These are phyloP conservation scores for Mus spicilegus DNA, from an alignment of 2,113 vertebrate genomes.

Conservation along the genomic window DNA sequence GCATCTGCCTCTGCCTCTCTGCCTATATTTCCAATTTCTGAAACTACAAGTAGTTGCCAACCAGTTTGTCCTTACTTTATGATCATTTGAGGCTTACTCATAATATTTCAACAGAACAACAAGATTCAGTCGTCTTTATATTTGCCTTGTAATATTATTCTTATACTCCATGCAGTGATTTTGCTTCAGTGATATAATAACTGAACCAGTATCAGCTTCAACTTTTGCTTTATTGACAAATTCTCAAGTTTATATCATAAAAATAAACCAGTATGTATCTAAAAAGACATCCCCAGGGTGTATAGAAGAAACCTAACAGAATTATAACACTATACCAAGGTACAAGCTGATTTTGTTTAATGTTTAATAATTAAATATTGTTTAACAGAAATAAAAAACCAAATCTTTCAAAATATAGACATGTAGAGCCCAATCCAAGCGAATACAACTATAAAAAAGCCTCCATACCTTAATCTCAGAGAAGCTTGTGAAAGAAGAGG, in stretches of 20 bases:
- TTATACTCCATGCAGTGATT: neutral
- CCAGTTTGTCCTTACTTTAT: neutral
- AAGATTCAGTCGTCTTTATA: neutral
- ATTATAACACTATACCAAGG: neutral
- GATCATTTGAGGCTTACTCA: neutral
- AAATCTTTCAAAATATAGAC: constrained; percentile 87
- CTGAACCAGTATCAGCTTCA: neutral
- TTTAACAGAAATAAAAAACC: constrained; percentile 43
- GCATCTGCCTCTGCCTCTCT: neutral
- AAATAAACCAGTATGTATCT: neutral
- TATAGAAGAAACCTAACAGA: neutral
- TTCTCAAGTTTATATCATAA: neutral
- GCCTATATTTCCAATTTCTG: neutral
- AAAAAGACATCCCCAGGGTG: neutral
- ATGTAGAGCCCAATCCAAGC: constrained; percentile 64
- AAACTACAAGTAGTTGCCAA: accelerated
- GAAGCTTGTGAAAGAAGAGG: neutral
- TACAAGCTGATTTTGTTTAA: constrained; percentile 15
- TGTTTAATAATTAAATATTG: constrained; percentile 31
- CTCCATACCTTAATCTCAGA: neutral
- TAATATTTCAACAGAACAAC: constrained; percentile 22
- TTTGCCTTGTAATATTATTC: constrained; percentile 30
- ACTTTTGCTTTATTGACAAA: constrained; percentile 15
- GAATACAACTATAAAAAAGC: neutral
- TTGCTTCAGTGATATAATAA: constrained; percentile 22